Evolutionary conservation across 2,797 vertebrate species (phyloP), one percentile per base, ranked within the genome.

Genomic region (Rhodeus uyekii): DNA sequence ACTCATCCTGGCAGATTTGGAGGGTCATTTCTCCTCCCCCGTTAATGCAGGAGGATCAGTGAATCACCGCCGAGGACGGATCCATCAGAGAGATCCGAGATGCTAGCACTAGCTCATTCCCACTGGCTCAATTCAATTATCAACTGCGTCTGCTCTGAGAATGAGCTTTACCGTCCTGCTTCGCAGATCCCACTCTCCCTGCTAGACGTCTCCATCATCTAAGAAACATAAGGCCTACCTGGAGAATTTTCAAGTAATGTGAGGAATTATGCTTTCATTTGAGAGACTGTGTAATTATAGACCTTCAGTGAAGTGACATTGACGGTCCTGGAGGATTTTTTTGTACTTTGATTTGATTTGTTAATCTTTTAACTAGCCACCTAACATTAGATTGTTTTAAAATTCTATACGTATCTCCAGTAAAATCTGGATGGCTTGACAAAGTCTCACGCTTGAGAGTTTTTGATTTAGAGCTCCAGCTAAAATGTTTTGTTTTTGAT

Each of bases 1-100:
- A 88, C 89, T 91, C 89, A 89, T 90, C 89, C 89, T 73, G 32
- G 27, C 80, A 83, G 88, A 87, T 89, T 90, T 87, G 81, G 83
- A 86, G 82, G 89, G 88, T 90, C 89, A 87, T 87, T 81, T 76
- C 42, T 77, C 77, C 80, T 88, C 88, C 87, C 82, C 69, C 63
- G 38, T 79, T 90, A 90, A 90, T 89, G 74, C 88, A 58, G 44
- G 80, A 64, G 86, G 89, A 90, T 90, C 87, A 89, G 82, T 24
- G 74, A 83, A 80, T 84, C 76, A 68, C 67, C 63, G 87, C 58
- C 48, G 65, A 81, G 83, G 82, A 81, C n/a, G 83, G 86, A 84
- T 88, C 88, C 84, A 82, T 87, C 86, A 86, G 68, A 80, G 78
- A 84, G 84, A 88, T 90, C 85, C 82, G 83, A 83, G 82, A 48